Conservation (phyloP, 2,888 invertebrate genomes). For the Sipha maydis region DNA sequence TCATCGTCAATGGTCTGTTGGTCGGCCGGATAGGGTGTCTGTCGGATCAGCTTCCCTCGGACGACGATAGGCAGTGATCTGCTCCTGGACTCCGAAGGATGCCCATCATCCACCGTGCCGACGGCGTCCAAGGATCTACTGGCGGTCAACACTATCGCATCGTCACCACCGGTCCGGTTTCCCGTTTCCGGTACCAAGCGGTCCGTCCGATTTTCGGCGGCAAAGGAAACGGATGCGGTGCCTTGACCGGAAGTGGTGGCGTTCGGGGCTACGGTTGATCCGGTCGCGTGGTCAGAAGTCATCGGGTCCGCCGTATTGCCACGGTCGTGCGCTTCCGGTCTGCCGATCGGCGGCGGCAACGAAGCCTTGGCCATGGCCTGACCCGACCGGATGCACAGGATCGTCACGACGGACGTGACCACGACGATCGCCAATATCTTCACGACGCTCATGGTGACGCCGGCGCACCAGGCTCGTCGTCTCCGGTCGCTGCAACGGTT, state of each 20-base stretch:
- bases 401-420: conserved; percentile 19
- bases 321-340: not conserved
- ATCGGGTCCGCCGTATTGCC: not conserved
- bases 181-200: not conserved
- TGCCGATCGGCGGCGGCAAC: not conserved
- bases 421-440: conserved; percentile 41
- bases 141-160: not conserved
- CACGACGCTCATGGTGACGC: conserved; percentile 6
- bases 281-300: not conserved
- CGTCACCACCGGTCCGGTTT: not conserved
- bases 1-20: not conserved
- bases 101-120: not conserved
- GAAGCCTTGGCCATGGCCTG: conserved; percentile 36
- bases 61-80: not conserved
- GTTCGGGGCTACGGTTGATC: not conserved
- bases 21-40: not conserved
- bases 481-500: not conserved
- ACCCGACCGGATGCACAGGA: conserved; percentile 49
- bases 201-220: not conserved
- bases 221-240: not conserved
- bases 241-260: not conserved
- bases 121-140: not conserved
- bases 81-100: not conserved
- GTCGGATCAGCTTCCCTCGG: conserved; percentile 3
- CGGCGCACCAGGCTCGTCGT: not conserved